Evolutionary conservation across 1,140 invertebrate genomes (phyloP), one percentile per base, ranked within the genome.

Genomic region (Drosophila ambigua): DNA sequence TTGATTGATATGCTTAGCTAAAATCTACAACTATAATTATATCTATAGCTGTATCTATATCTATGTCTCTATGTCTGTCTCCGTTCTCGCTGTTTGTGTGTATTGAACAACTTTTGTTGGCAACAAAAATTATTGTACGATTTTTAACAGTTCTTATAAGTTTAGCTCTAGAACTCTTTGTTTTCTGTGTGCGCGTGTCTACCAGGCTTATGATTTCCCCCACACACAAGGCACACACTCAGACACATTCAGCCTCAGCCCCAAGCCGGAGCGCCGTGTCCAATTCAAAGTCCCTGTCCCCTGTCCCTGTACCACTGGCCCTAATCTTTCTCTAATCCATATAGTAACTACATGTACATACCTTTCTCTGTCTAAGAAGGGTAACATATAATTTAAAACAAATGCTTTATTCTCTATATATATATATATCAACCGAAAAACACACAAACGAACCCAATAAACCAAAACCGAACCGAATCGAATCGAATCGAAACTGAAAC

Each of bases 321-420:
- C 9, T 28, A 7, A 39, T 39, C 35, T 11, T 39, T 39, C 9
- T 39, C 11, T 5, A 39, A 13, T 4, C 35, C 0, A 4, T 11
- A 11, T 35, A 11, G 31, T 35, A 35, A 4, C 11, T 39, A 3
- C 4, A 24, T 16, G 16, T 24, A 24, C 4, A 24, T 24, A 13
- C 35, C 35, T 39, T 13, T 39, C 35, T 39, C 35, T 11, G 35
- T 39, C 35, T 13, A 39, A 11, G 35, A 39, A 68, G 63, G 66
- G 66, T 49, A 35, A 69, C 31, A 52, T 65, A 23, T 58, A 58
- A 58, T 54, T 69, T 58, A 69, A 57, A 60, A 28, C 35, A 49
- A 69, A 51, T 72, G 67, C 67, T 71, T 58, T 53, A 60, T 69
- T 57, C 57, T 69, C 69, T 69, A n/a, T 69, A 69, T 69, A 64